A percentile compares a stretch with the other conserved stretches of the same genome.
Conservation (phyloP, 2,113 vertebrate species). For the Cephalopholis sonnerati region DNA sequence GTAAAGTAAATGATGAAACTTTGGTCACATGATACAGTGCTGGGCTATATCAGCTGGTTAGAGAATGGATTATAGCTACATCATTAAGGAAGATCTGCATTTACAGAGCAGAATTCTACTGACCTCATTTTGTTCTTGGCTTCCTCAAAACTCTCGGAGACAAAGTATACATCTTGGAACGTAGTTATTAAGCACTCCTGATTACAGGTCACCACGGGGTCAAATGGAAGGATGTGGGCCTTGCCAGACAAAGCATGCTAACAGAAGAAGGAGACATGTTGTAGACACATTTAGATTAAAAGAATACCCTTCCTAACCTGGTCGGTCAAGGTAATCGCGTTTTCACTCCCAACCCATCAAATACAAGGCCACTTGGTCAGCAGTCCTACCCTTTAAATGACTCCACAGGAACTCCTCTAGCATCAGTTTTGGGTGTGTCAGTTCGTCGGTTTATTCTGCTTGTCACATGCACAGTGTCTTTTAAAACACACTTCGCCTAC, state of each 20-base stretch:
- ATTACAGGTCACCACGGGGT: conserved; percentile 84
- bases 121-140: conserved; percentile 45
- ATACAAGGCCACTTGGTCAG: too few relatives aligned
- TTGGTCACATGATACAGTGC: not conserved
- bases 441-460: too few relatives aligned
- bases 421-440: too few relatives aligned
- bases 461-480: too few relatives aligned
- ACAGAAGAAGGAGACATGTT: not conserved
- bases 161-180: conserved; percentile 30
- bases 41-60: not conserved
- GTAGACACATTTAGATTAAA: not conserved
- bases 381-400: too few relatives aligned
- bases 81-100: not conserved
- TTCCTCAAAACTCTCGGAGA: conserved; percentile 30
- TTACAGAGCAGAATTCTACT: not conserved
- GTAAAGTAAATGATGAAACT: not conserved
- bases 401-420: too few relatives aligned
- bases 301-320: too few relatives aligned
- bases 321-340: too few relatives aligned
- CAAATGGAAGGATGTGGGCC: conserved; percentile 85
- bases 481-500: too few relatives aligned
- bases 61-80: not conserved
- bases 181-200: conserved; percentile 36
- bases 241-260: conserved; percentile 34
- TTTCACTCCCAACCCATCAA: too few relatives aligned